Evolutionary conservation across 2,888 invertebrate species (phyloP), one percentile per base, ranked within the genome.

Genomic region (Eristalis intricaria): DNA sequence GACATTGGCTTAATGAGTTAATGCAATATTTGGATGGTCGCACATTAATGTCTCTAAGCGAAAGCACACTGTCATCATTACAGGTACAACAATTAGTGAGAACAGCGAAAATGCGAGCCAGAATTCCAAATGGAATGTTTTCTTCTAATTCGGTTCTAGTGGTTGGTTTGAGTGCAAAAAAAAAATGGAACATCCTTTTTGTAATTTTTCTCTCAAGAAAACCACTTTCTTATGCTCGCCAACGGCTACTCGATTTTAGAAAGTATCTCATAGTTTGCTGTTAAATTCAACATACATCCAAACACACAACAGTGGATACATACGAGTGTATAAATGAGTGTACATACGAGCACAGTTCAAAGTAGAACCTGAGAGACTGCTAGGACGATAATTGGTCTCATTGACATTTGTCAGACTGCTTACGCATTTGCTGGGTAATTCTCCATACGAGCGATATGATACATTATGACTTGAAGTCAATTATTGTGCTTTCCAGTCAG

Each of bases 1-100:
- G 71, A 83, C 86, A 83, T 83, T 86, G 86, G 86, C 83, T 74
- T 86, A 86, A 83, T 86, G 86, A 71, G 78, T 68, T 79, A 86
- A 86, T 86, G 86, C 83, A 86, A 79, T 83, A 77, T 85, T 85
- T 65, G 69, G 76, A 50, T 78, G 68, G 35, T 26, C 38, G 38
- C 66, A 50, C 22, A 60, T 43, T 69, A 61, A 60, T 64, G 73
- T 19, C 58, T 73, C 79, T 63, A 15, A 60, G 71, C 32, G 64
- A 64, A 64, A 26, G 69, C 56, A 63, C 22, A 64, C 10, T 26
- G 32, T 70, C 38, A 15, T 70, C 35, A 5, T 0, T 5, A 43
- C 43, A 50, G 50, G 50, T 50, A 8, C 19, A 19, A 19, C 19
- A 61, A 38, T 58, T 69, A 19, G 19, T 56, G 23, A 26, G 15